These are phyloP conservation scores for Apocheima hispidaria DNA, from an alignment of 2,888 invertebrate species.

Conservation along the genomic window DNA sequence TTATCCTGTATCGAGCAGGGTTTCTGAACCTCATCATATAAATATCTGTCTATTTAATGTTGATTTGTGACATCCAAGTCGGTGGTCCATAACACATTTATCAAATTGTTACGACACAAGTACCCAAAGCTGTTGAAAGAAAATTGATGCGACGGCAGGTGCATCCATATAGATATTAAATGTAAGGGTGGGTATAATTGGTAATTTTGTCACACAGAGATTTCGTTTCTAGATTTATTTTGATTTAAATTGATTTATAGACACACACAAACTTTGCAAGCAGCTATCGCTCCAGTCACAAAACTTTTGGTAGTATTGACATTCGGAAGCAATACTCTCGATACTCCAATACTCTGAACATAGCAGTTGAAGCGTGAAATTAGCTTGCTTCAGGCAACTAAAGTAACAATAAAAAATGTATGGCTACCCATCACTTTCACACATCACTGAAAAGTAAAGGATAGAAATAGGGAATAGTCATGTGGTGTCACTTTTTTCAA, in stretches of 20 bases:
- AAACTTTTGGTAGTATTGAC: slow-evolving; percentile 30
- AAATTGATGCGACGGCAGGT: slow-evolving; percentile 1
- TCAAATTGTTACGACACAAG: slow-evolving; percentile 29
- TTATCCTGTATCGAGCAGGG: slow-evolving; percentile 44
- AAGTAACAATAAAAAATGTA: slow-evolving; percentile 54
- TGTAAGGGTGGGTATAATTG: too few species aligned
- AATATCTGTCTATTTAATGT: slow-evolving; percentile 37
- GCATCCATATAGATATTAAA: too few species aligned
- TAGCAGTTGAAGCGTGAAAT: slow-evolving; percentile 78
- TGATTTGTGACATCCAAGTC: slow-evolving; percentile 35
- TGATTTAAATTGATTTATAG: too few species aligned
- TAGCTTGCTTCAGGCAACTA: slow-evolving; percentile 65
- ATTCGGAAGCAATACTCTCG: slow-evolving; percentile 69
- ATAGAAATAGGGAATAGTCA: slow-evolving; percentile 63
- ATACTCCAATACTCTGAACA: too few species aligned
- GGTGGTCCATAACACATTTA: slow-evolving; percentile 36
- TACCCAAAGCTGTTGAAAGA: slow-evolving; percentile 9
- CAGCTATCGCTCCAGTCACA: neutral
- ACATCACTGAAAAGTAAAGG: slow-evolving; percentile 58
- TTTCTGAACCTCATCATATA: slow-evolving; percentile 37
- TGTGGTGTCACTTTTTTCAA: slow-evolving; percentile 78
- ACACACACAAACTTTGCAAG: too few species aligned
- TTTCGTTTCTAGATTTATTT: neutral
- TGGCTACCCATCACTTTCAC: slow-evolving; percentile 55
- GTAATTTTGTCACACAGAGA: slow-evolving; percentile 36